Base-by-base conservation (phyloP, 2,888 invertebrate species). In the Oeneis ivallda region DNA sequence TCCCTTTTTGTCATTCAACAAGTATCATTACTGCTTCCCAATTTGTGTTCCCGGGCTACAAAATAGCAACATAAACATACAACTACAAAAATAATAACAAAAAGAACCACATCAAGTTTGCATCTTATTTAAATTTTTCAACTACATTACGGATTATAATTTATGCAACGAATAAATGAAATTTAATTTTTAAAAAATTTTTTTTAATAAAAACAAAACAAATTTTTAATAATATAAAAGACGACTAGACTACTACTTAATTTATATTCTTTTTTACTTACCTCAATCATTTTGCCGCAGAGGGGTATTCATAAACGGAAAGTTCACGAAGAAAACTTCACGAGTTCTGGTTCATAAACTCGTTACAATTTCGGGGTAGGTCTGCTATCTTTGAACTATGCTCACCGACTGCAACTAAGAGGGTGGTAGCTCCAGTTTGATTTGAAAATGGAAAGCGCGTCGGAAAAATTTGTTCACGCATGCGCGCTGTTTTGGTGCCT, bases 291-390 rank as follows among this genome's bases (percentile, higher is more conserved):
- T 15, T 0, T 43, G 26, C 32, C 43, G 26, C 26, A 26, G 3
- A 17, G 10, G 7, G 37, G 4, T 37, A 9, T 32, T 2, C 26
- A 5, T 9, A 9, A 45, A 8, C 26, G n/a, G n/a, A 45, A 57
- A 43, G 57, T 57, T 57, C 43, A 43, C 43, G n/a, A n/a, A 57
- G n/a, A 57, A 43, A 57, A 57, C 43, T 57, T 52, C 7, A 57
- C n/a, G n/a, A 37, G 57, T 57, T 57, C 41, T 57, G 8, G 15
- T 45, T 57, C 26, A 19, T 7, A n/a, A 57, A 57, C 32, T n/a
- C 15, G 13, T 15, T 10, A 10, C 37, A 15, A 39, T 17, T 37
- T 54, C 54, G 9, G 9, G 17, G 37, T 10, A 6, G 43, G 53
- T 34, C 47, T 13, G 47, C 1, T 39, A 19, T 26, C 37, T 10